Evolutionary conservation across 2,797 vertebrate species (phyloP).

Genomic region (Ammospiza maritima): DNA sequence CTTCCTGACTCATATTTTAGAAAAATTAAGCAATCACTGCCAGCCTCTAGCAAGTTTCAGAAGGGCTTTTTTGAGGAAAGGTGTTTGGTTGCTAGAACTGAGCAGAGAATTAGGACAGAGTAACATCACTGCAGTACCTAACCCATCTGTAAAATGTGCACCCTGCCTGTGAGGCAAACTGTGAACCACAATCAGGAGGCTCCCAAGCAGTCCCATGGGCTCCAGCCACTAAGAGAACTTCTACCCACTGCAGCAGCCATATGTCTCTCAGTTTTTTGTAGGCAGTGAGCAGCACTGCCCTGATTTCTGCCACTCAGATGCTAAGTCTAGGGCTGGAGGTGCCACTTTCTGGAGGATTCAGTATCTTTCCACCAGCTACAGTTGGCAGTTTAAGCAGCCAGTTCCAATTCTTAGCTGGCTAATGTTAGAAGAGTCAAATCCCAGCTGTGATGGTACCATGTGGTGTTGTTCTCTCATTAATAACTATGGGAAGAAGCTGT

Average conservation of each 20-base stretch:
- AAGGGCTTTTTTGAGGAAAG: background rate
- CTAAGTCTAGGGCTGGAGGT: background rate
- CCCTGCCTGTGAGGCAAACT: background rate
- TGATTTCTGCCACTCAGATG: background rate
- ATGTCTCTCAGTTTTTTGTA: background rate
- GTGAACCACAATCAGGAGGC: background rate
- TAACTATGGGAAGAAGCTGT: background rate
- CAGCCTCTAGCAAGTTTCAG: background rate
- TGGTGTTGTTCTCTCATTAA: background rate
- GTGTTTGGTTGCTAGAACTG: background rate
- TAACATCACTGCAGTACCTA: background rate
- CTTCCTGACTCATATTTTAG: background rate
- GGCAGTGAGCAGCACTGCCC: background rate
- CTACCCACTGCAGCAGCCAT: background rate
- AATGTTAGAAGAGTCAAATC: background rate
- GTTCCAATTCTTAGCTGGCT: background rate
- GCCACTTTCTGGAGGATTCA: background rate
- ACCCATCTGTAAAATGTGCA: background rate
- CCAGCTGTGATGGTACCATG: rapidly evolving
- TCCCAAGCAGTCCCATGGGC: background rate
- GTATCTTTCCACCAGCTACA: background rate
- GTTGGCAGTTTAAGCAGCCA: background rate
- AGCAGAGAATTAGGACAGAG: background rate
- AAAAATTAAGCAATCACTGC: background rate
- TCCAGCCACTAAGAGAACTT: background rate